Conservation (phyloP, 2,888 invertebrate genomes). For the Coelinius sp. region DNA sequence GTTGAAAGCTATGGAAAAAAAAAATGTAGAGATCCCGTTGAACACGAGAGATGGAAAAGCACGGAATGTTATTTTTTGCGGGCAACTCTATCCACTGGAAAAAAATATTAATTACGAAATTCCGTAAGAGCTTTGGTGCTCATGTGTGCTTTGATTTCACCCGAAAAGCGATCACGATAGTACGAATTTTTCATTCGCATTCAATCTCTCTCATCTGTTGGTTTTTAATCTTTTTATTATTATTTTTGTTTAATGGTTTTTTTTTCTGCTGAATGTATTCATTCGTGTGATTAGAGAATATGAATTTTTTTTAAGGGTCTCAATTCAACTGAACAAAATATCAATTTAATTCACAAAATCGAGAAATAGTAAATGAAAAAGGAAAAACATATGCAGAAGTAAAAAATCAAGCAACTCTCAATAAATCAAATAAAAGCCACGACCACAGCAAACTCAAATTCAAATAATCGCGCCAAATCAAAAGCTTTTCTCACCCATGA, state of each 20-base stretch:
- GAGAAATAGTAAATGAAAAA: background rate
- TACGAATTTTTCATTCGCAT: slow-evolving; percentile 15
- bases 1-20: slow-evolving; percentile 23
- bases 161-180: background rate
- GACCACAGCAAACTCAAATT: background rate
- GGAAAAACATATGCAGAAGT: background rate
- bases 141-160: slow-evolving; percentile 36
- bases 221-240: slow-evolving; percentile 19
- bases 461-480: slow-evolving; percentile 9
- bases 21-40: background rate
- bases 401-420: background rate
- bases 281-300: slow-evolving; percentile 11
- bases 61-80: slow-evolving; percentile 32
- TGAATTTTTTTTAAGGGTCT: background rate
- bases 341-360: too few species aligned
- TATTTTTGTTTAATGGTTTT: slow-evolving; percentile 34
- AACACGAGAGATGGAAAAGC: slow-evolving; percentile 16
- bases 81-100: slow-evolving; percentile 36
- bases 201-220: slow-evolving; percentile 9
- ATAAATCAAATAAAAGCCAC: background rate
- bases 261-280: slow-evolving; percentile 13
- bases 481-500: background rate
- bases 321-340: too few species aligned
- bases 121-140: slow-evolving; percentile 51
- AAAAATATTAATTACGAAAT: slow-evolving; percentile 67